Percentiles rank a stretch among this genome's conserved stretches.
These are phyloP conservation scores for Oedothorax gibbosus DNA, from an alignment of 1,140 invertebrate genomes.

Conservation along the genomic window DNA sequence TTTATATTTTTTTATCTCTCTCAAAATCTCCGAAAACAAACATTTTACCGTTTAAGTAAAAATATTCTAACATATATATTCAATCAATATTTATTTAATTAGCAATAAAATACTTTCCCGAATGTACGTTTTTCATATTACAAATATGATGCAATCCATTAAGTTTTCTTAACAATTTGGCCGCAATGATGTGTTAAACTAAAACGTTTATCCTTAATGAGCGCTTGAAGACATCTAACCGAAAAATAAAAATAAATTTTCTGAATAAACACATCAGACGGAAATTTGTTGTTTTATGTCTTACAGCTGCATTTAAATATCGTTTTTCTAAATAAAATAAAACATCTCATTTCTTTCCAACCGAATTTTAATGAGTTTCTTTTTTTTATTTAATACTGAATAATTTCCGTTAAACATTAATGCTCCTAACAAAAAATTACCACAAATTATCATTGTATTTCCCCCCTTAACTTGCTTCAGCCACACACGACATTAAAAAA, in stretches of 20 bases:
- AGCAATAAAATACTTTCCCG: neutral
- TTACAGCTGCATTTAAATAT: constrained; percentile 38
- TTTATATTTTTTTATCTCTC: no score
- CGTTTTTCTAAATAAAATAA: constrained; percentile 22
- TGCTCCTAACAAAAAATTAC: neutral
- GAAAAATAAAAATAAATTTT: neutral
- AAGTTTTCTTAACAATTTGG: neutral
- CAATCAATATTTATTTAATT: no score
- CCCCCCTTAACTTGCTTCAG: no score
- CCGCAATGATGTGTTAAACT: neutral
- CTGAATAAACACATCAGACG: constrained; percentile 28
- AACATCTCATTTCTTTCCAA: neutral
- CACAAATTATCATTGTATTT: no score
- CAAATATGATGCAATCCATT: neutral
- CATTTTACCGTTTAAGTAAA: no score
- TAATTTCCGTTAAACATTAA: neutral
- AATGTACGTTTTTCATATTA: neutral
- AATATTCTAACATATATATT: no score
- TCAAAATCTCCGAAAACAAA: no score
- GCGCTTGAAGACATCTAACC: no score
- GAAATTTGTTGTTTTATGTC: constrained; percentile 30
- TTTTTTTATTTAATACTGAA: neutral
- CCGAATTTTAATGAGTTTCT: constrained; percentile 26
- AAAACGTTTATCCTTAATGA: neutral
- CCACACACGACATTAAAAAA: no score